Conservation (phyloP, 2,797 vertebrate species). For the Urophycis tenuis region DNA sequence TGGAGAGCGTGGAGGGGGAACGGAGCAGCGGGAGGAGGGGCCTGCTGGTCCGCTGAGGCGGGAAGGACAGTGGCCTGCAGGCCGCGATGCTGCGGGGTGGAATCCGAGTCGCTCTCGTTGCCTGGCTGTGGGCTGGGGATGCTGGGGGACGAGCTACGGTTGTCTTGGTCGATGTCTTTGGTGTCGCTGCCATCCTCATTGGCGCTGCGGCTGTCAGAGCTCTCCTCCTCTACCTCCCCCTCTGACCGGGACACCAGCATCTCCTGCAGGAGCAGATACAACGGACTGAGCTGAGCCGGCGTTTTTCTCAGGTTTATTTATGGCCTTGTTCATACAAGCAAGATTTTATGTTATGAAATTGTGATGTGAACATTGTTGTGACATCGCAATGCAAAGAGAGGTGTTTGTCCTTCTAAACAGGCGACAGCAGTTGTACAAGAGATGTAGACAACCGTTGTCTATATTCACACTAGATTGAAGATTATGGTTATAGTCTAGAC, state of each 20-base stretch:
- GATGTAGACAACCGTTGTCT: too few relatives aligned
- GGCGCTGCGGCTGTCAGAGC: conserved; percentile 94
- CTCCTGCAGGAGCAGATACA: conserved; percentile 65
- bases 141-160: conserved; percentile 97
- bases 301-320: too few relatives aligned
- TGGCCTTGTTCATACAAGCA: too few relatives aligned
- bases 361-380: too few relatives aligned
- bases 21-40: conserved; percentile 59
- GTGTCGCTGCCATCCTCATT: conserved; percentile 96
- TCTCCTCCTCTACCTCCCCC: conserved; percentile 80
- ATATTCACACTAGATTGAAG: too few relatives aligned
- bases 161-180: conserved; percentile 99
- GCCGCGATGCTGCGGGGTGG: conserved; percentile 76
- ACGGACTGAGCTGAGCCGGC: neutral
- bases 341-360: too few relatives aligned
- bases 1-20: conserved; percentile 57
- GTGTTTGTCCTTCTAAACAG: too few relatives aligned
- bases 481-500: too few relatives aligned
- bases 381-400: too few relatives aligned
- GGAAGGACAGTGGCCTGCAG: conserved; percentile 41
- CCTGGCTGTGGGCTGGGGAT: conserved; percentile 93
- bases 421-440: too few relatives aligned
- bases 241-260: conserved; percentile 84
- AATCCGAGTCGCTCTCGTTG: conserved; percentile 98
- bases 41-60: conserved; percentile 37